Conservation (phyloP, 2,113 vertebrate genomes). For the Microtus pennsylvanicus region DNA sequence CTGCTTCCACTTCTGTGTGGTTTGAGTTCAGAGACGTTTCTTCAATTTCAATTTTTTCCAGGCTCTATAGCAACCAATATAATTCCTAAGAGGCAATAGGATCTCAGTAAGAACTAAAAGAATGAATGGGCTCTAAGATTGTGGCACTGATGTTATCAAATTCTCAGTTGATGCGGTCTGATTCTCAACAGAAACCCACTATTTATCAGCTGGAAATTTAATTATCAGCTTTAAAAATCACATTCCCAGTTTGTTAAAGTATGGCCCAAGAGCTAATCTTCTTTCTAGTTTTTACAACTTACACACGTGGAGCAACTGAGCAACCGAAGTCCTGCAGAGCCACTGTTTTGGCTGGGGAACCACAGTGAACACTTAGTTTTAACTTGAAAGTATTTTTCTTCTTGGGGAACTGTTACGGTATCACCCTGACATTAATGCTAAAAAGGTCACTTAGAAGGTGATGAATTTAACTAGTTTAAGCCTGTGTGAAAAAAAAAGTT, state of each 20-base stretch:
- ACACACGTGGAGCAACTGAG: neutral
- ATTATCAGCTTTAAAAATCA: slow-evolving; percentile 9
- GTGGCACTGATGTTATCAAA: neutral
- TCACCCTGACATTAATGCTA: neutral
- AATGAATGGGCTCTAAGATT: neutral
- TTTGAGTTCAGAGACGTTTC: neutral
- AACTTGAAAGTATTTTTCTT: slow-evolving; percentile 48
- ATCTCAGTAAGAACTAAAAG: neutral
- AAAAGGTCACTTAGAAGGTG: neutral
- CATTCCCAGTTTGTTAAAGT: slow-evolving; percentile 12
- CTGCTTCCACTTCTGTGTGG: too few species aligned
- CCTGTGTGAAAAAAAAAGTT: neutral
- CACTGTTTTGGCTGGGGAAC: neutral
- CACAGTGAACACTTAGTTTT: slow-evolving; percentile 53
- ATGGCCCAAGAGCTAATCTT: slow-evolving; percentile 31
- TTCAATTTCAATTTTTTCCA: neutral
- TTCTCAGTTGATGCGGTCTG: slow-evolving; percentile 16
- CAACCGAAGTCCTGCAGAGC: slow-evolving; percentile 31
- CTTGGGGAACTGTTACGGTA: neutral
- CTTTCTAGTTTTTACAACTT: slow-evolving; percentile 24
- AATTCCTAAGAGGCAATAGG: neutral
- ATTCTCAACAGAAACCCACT: slow-evolving; percentile 17
- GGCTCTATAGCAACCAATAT: neutral
- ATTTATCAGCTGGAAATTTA: neutral
- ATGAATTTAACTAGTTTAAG: slow-evolving; percentile 39